These are phyloP conservation scores for Dolichomitus sp. DNA, from an alignment of 2,888 invertebrate species.

Conservation along the genomic window DNA sequence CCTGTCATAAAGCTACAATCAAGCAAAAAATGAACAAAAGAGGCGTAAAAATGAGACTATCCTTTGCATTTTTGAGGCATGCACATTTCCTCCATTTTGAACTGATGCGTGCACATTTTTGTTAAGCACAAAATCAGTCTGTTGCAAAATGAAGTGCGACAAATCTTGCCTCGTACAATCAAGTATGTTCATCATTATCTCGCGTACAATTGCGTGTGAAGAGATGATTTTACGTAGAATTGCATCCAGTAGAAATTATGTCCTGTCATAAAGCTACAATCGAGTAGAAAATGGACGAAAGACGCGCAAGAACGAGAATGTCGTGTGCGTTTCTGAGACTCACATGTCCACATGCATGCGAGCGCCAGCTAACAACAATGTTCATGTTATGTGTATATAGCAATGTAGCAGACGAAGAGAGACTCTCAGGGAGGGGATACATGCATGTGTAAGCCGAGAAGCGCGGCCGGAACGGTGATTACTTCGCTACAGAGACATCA, in stretches of 20 bases:
- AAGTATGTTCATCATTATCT: not conserved
- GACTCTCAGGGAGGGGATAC: not conserved
- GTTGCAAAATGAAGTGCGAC: too few relatives aligned
- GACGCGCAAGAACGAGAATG: constrained; percentile 1
- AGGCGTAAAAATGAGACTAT: not conserved
- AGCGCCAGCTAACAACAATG: constrained; percentile 16
- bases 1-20: not conserved
- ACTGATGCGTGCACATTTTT: too few relatives aligned
- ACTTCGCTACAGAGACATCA: constrained; percentile 80
- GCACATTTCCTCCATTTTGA: too few relatives aligned
- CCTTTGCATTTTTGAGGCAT: too few relatives aligned
- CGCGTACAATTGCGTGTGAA: not conserved
- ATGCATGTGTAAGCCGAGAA: constrained; percentile 52
- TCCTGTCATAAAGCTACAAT: not conserved
- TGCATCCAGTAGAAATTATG: not conserved
- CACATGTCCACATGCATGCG: not conserved
- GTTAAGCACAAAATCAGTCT: not conserved
- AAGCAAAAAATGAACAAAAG: not conserved
- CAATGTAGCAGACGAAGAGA: not conserved
- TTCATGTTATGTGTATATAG: constrained; percentile 11
- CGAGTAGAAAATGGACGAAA: too few relatives aligned
- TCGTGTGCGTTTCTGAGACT: not conserved
- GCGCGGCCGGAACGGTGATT: constrained; percentile 59
- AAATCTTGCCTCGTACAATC: not conserved
- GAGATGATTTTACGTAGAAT: not conserved